Base-by-base conservation (phyloP, 1,140 invertebrate genomes). In the Thaumatotibia leucotreta region DNA sequence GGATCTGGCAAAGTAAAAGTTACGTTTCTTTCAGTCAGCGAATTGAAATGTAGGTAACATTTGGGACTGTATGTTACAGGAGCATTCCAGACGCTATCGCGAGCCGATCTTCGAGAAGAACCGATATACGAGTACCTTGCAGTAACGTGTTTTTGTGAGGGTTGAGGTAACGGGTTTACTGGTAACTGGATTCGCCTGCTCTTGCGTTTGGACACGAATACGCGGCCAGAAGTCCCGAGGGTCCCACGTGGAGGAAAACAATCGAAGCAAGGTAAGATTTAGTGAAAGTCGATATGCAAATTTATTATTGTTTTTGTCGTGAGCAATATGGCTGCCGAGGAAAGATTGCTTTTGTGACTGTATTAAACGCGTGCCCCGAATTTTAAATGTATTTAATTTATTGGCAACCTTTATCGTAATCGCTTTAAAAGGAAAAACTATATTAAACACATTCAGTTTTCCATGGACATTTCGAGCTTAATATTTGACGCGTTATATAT, bases 11-110 rank as follows among this genome's bases (percentile, higher is more conserved):
- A 77, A 79, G 71, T 81, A 84, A 83, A 85, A 84, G 75, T 84
- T 79, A 80, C 73, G 69, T 79, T 68, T 71, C 72, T 76, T 83
- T 78, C 69, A 78, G 79, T 86, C 78, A 79, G 80, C 83, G 77
- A 87, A 87, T 85, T 89, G 84, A 84, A 85, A 85, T 78, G 80
- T 86, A 85, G 77, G 80, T 86, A 86, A 85, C 82, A 86, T 83
- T 86, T 86, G 84, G 77, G 52, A 72, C 73, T 65, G 74, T 77
- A 82, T 76, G 75, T 85, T 86, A 65, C 86, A 86, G 83, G 65
- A 20, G 22, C 66, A 72, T 54, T 68, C 68, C 73, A 22, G n/a
- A 20, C 5, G 0, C 20, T 20, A 8, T 80, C 14, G 39, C 39
- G 35, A 45, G 4, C 20, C n/a, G 39, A 9, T 45, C 39, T 4